phyloP scores from a whole-genome alignment of 2,113 vertebrate genomes.

The Euleptes europaea region DNA sequence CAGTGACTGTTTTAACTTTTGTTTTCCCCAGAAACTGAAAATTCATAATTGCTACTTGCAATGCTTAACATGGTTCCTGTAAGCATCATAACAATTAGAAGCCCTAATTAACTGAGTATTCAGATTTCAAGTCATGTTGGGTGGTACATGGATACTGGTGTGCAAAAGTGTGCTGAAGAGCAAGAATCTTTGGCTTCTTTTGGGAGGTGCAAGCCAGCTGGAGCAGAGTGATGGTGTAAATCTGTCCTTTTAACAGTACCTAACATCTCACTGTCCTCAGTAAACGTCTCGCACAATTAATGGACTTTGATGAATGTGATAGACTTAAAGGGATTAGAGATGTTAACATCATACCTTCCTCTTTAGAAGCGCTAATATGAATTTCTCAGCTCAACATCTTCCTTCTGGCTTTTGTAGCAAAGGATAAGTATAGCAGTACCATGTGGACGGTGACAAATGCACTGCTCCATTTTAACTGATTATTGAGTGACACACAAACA shows the following conservation, averaged over 20 bases:
- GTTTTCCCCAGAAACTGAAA: constrained; percentile 19
- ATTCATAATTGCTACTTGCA: neutral
- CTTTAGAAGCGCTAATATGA: neutral
- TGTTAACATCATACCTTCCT: constrained; percentile 29
- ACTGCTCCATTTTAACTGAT: neutral
- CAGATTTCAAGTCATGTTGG: neutral
- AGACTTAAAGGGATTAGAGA: constrained; percentile 16
- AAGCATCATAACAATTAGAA: constrained; percentile 1
- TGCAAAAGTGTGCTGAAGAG: rapidly evolving
- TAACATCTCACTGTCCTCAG: constrained; percentile 4
- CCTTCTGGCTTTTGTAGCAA: neutral
- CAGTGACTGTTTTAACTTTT: neutral
- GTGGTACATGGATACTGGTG: neutral
- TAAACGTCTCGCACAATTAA: constrained; percentile 7
- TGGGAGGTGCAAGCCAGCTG: neutral
- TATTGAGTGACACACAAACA: neutral
- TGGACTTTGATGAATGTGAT: constrained; percentile 26
- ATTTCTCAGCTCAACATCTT: neutral
- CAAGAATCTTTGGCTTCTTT: neutral
- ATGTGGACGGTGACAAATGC: neutral
- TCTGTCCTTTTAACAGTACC: rapidly evolving
- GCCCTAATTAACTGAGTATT: neutral
- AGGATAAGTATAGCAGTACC: neutral
- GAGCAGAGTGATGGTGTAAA: neutral
- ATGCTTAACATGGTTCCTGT: neutral